Evolutionary conservation across 1,140 invertebrate genomes (phyloP).

Genomic region (Phthorimaea operculella): DNA sequence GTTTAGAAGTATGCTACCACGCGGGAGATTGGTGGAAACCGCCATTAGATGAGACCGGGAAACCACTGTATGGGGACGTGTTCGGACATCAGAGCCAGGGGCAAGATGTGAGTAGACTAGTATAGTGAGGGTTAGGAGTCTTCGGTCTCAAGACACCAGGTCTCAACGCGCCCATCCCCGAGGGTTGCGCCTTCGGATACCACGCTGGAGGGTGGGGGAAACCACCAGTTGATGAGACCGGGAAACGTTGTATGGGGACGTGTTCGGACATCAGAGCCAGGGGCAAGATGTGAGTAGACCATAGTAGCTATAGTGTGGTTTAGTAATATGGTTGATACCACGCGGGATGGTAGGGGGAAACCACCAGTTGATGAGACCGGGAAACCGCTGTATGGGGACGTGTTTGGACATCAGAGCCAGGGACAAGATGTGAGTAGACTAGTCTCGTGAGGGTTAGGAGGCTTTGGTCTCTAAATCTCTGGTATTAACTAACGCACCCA

Average conservation of each 20-base stretch:
- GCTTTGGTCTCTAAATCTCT: constrained; percentile 97
- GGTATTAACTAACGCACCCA: constrained; percentile 92
- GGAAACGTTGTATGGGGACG: constrained; percentile 99
- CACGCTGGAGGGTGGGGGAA: constrained; percentile 99
- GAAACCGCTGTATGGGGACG: constrained; percentile 62
- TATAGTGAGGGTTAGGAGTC: too few relatives aligned
- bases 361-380: constrained; percentile 64
- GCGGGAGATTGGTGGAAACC: constrained; percentile 99
- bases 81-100: constrained; percentile 83
- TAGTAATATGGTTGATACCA: too few relatives aligned
- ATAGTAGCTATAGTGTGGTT: too few relatives aligned
- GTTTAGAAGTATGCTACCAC: too few relatives aligned
- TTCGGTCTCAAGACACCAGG: constrained; percentile 97
- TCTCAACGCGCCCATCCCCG: constrained; percentile 94
- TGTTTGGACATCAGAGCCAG: constrained; percentile 72
- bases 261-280: constrained; percentile 84
- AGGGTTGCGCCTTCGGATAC: constrained; percentile 98
- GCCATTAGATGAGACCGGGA: constrained; percentile 98
- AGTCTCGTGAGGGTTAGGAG: too few relatives aligned
- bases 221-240: constrained; percentile 99
- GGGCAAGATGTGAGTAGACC: constrained; percentile 71
- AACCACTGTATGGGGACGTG: constrained; percentile 98
- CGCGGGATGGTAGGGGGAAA: constrained; percentile 83
- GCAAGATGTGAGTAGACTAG: constrained; percentile 72
- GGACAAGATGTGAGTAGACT: constrained; percentile 73